These are phyloP conservation scores for Rhea americana DNA, from an alignment of 2,113 vertebrate species.

Conservation along the genomic window DNA sequence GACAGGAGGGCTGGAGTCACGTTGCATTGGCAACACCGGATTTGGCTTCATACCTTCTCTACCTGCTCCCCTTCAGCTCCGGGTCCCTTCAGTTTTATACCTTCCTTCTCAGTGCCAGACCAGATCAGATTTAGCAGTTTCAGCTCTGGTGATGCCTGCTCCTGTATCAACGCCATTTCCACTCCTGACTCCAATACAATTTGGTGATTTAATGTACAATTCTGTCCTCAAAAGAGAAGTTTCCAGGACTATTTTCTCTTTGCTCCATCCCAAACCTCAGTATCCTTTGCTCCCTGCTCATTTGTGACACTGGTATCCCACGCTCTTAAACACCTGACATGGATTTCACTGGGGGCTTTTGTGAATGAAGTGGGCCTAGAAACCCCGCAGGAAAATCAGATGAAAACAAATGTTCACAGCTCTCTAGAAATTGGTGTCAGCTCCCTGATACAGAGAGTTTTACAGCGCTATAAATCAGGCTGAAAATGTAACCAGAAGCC, in stretches of 20 bases:
- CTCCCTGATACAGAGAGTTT: constrained; percentile 69
- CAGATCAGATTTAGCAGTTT: background rate
- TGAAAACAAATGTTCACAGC: constrained; percentile 69
- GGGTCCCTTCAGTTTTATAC: background rate
- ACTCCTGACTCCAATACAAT: background rate
- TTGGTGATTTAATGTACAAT: background rate
- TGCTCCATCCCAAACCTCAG: background rate
- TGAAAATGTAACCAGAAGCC: constrained; percentile 74
- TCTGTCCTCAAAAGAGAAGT: background rate
- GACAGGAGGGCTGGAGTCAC: background rate
- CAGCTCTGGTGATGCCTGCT: background rate
- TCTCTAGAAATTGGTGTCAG: constrained; percentile 66
- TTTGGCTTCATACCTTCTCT: background rate
- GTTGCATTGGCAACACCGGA: background rate
- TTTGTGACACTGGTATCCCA: background rate
- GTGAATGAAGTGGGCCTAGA: constrained; percentile 10
- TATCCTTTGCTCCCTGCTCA: background rate
- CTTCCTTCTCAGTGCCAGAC: fast-evolving
- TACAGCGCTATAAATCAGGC: constrained; percentile 73
- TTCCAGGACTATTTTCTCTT: background rate
- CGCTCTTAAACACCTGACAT: background rate
- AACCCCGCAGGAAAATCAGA: constrained; percentile 48
- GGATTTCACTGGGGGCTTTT: constrained; percentile 6
- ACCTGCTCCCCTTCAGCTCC: background rate
- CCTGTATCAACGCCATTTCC: background rate